Evolutionary conservation across 2,113 vertebrate species (phyloP), one percentile per base, ranked within the genome.

Genomic region (Phrynosoma platyrhinos): DNA sequence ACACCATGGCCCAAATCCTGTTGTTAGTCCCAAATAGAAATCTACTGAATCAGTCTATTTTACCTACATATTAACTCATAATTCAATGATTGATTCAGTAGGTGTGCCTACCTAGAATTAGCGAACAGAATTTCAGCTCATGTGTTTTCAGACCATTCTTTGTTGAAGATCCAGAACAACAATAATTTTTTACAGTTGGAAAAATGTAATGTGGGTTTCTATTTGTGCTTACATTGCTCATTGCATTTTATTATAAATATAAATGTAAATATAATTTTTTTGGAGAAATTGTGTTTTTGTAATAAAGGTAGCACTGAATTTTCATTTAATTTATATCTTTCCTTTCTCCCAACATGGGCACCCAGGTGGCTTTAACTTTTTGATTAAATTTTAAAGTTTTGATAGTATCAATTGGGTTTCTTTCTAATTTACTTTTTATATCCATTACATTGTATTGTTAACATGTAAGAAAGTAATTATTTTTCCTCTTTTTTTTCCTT

Each of bases 381-480:
- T 40, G 32, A 36, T 20, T 20, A 10, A 62, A 71, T 71, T 30
- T 71, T 62, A 16, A 13, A 10, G 8, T 2, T 58, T 80, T 42
- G 32, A 12, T 1, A 82, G n/a, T 40, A 18, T 42, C 52, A 47
- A 40, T 52, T 21, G 71, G 30, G 4, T 47, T 32, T 40, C 8
- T 81, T 12, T 62, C 10, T 64, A 18, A 36, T 80, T 87, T 71
- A 87, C 32, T 82, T 75, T 25, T 81, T 42, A 14, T 76, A 16
- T 27, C 20, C 74, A 0, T 1, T 14, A 85, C 83, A 80, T 2
- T 69, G 23, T 58, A 25, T 9, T 75, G 76, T 2, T 52, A 36
- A 68, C 8, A 10, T 23, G 0, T 1, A 0, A 23, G 5, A 30
- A 1, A 76, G 9, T 5, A 8, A 3, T 58, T 30, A 12, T 1